Evolutionary conservation across 2,888 invertebrate genomes (phyloP).

Genomic region (Acrobasis consociella): DNA sequence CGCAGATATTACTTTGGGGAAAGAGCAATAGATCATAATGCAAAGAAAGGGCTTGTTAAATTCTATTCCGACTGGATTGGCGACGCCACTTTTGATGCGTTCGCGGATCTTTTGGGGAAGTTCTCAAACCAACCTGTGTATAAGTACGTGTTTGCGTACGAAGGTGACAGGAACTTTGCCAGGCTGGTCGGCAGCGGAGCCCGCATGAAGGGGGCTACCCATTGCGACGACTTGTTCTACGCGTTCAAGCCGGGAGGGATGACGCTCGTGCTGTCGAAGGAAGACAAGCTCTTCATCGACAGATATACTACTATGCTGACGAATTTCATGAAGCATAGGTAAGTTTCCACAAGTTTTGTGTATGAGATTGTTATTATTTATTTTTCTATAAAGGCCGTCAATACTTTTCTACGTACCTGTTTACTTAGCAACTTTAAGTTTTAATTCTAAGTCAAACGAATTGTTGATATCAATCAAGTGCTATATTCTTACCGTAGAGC

Average conservation of each 20-base stretch:
- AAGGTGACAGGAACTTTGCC: conserved; percentile 65
- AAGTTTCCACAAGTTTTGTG: conserved; percentile 38
- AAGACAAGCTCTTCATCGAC: conserved; percentile 57
- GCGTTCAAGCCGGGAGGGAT: conserved; percentile 66
- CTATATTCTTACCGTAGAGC: too few relatives aligned
- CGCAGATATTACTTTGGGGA: conserved; percentile 33
- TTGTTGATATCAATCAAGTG: too few relatives aligned
- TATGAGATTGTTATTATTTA: too few relatives aligned
- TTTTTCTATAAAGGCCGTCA: too few relatives aligned
- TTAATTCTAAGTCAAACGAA: too few relatives aligned
- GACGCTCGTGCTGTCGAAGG: conserved; percentile 41
- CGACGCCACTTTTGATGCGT: conserved; percentile 55
- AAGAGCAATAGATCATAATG: conserved; percentile 38
- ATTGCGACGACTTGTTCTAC: conserved; percentile 72
- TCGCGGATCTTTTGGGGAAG: conserved; percentile 27
- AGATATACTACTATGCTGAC: conserved; percentile 61
- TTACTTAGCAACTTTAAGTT: too few relatives aligned
- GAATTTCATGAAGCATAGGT: conserved; percentile 72
- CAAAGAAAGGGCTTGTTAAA: conserved; percentile 44
- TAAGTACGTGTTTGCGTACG: conserved; percentile 65
- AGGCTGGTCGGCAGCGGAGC: conserved; percentile 28
- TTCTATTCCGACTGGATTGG: conserved; percentile 69
- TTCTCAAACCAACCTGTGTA: conserved; percentile 57
- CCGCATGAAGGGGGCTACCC: conserved; percentile 53
- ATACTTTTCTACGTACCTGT: too few relatives aligned